Percentiles rank a stretch among this genome's conserved stretches.
phyloP scores from a whole-genome alignment of 1,140 invertebrate species.

The Cryptotermes secundus region DNA sequence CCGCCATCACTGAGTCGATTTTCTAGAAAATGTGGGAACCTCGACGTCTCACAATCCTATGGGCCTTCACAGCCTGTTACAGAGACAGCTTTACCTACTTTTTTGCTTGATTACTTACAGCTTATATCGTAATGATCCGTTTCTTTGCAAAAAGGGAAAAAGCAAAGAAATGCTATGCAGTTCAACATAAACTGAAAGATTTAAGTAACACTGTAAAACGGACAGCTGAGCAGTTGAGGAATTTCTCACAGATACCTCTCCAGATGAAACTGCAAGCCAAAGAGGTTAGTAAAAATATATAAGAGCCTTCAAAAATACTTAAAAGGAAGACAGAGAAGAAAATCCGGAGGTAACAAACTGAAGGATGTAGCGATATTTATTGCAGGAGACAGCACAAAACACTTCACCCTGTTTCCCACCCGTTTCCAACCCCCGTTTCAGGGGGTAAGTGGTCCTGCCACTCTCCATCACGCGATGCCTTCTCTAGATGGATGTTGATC shows the following conservation, averaged over 20 bases:
- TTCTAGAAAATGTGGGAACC: no score
- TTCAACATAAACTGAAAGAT: no score
- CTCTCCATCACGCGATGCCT: constrained; percentile 9
- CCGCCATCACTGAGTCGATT: no score
- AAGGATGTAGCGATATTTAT: constrained; percentile 3
- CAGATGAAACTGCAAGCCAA: not conserved
- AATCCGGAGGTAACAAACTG: not conserved
- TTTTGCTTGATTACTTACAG: no score
- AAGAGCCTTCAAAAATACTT: not conserved
- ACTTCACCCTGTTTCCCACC: not conserved
- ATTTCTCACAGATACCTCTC: not conserved
- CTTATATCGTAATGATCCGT: no score
- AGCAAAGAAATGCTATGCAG: no score
- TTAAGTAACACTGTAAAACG: no score
- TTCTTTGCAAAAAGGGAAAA: no score
- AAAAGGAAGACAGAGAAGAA: not conserved
- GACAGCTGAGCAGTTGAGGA: no score
- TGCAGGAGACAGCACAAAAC: constrained; percentile 2
- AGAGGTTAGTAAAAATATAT: not conserved
- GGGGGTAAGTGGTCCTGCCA: not conserved
- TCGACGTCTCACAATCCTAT: no score
- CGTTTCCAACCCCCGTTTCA: not conserved
- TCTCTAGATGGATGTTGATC: constrained; percentile 5
- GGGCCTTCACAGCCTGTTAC: no score
- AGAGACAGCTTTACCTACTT: no score